Conservation (phyloP, 2,888 invertebrate species). For the Epistrophella euchroma region DNA sequence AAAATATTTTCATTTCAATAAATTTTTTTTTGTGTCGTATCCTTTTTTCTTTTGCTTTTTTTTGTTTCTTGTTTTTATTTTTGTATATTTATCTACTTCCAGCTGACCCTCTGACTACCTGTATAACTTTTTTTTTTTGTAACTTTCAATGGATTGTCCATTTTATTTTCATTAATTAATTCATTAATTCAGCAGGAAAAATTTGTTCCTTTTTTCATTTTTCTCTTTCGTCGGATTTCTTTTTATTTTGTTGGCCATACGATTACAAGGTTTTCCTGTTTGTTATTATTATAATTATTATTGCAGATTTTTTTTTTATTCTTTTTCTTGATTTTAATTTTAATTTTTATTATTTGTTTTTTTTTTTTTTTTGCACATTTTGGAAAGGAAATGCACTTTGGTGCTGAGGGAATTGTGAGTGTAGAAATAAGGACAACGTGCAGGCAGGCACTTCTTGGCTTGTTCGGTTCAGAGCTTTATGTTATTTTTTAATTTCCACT, state of each 20-base stretch:
- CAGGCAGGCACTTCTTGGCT: constrained; percentile 34
- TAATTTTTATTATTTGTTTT: background rate
- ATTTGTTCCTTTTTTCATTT: constrained; percentile 17
- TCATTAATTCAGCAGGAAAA: constrained; percentile 64
- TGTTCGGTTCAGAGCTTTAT: constrained; percentile 47
- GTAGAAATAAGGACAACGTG: constrained; percentile 65
- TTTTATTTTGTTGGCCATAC: constrained; percentile 29
- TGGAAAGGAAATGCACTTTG: constrained; percentile 42
- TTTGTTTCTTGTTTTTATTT: background rate
- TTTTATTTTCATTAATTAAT: constrained; percentile 71
- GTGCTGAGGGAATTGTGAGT: constrained; percentile 31
- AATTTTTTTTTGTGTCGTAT: background rate
- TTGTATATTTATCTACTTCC: background rate
- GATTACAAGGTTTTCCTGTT: constrained; percentile 62
- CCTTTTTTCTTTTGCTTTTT: background rate
- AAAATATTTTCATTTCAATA: background rate
- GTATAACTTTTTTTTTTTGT: constrained; percentile 5
- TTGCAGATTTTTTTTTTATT: constrained; percentile 50
- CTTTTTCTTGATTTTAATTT: background rate
- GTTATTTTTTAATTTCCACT: constrained; percentile 75
- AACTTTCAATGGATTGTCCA: constrained; percentile 32
- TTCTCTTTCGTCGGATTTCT: constrained; percentile 2
- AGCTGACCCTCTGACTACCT: constrained; percentile 36
- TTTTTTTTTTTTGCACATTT: constrained; percentile 4
- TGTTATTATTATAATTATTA: constrained; percentile 63